A percentile compares a stretch with the other conserved stretches of the same genome.
phyloP scores from a whole-genome alignment of 2,888 invertebrate species.

The Lycaena phlaeas region DNA sequence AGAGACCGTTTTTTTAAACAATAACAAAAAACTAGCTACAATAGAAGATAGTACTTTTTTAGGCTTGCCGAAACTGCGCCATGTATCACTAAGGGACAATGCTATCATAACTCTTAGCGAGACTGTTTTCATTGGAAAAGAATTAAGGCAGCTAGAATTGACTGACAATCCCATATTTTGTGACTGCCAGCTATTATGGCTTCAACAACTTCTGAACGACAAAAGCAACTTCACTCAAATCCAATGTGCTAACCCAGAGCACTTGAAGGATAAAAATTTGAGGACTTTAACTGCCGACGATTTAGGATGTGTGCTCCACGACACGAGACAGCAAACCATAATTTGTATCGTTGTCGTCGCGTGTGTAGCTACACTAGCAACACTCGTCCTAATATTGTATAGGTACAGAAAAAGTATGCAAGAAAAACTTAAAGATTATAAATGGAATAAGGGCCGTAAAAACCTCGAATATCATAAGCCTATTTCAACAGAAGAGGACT shows the following conservation, averaged over 20 bases:
- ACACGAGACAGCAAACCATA: conserved; percentile 85
- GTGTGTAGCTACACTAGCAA: conserved; percentile 80
- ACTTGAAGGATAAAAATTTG: conserved; percentile 79
- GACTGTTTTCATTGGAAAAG: conserved; percentile 84
- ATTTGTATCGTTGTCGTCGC: conserved; percentile 83
- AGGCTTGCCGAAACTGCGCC: conserved; percentile 84
- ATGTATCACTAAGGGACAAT: conserved; percentile 84
- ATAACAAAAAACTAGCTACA: conserved; percentile 81
- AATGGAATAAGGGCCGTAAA: conserved; percentile 85
- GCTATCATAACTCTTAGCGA: conserved; percentile 84
- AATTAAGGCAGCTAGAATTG: conserved; percentile 81
- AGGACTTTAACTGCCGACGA: conserved; percentile 81
- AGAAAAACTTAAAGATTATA: conserved; percentile 86
- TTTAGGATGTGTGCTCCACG: conserved; percentile 85
- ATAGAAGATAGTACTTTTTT: conserved; percentile 84
- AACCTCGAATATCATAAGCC: conserved; percentile 93
- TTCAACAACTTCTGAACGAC: conserved; percentile 79
- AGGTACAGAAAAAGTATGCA: conserved; percentile 86
- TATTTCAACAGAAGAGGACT: conserved; percentile 87
- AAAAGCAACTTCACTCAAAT: conserved; percentile 80
- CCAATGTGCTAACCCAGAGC: conserved; percentile 81
- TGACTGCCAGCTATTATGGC: conserved; percentile 86
- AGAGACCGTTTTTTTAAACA: conserved; percentile 81
- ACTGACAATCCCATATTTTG: conserved; percentile 88
- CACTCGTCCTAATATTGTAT: conserved; percentile 82